Conservation (phyloP, 2,113 vertebrate species). For the Pogona vitticeps region DNA sequence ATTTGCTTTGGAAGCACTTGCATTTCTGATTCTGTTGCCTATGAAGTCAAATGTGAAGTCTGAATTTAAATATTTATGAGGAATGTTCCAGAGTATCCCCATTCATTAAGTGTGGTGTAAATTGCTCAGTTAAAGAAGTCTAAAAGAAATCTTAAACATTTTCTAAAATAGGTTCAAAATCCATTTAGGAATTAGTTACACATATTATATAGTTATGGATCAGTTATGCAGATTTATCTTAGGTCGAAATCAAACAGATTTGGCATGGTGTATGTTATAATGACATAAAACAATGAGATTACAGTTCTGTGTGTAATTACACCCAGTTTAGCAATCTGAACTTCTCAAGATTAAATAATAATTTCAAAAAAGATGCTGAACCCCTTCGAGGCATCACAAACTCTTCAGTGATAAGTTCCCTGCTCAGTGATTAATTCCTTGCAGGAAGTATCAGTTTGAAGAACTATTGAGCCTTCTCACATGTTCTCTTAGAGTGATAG, state of each 20-base stretch:
- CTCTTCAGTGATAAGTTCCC: too few relatives aligned
- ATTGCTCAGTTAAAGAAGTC: background rate
- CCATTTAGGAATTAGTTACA: background rate
- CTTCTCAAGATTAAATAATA: background rate
- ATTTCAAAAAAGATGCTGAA: background rate
- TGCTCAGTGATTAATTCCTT: background rate
- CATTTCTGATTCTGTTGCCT: background rate
- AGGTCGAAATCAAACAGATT: background rate
- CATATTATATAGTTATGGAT: background rate
- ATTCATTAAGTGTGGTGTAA: background rate
- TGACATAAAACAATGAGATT: background rate
- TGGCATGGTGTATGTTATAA: background rate
- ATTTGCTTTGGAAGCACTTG: background rate
- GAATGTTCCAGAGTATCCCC: background rate
- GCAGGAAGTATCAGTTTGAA: background rate
- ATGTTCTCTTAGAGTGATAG: background rate
- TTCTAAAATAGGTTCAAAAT: background rate
- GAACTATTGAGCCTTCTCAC: background rate
- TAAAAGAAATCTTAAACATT: background rate
- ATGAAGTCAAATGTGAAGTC: background rate
- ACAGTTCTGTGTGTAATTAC: background rate
- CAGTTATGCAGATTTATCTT: background rate
- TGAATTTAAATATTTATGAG: constrained; percentile 2
- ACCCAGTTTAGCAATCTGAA: background rate
- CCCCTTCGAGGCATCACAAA: background rate